Evolutionary conservation across 2,888 invertebrate genomes (phyloP), one percentile per base, ranked within the genome.

Genomic region (Yponomeuta malinellus): DNA sequence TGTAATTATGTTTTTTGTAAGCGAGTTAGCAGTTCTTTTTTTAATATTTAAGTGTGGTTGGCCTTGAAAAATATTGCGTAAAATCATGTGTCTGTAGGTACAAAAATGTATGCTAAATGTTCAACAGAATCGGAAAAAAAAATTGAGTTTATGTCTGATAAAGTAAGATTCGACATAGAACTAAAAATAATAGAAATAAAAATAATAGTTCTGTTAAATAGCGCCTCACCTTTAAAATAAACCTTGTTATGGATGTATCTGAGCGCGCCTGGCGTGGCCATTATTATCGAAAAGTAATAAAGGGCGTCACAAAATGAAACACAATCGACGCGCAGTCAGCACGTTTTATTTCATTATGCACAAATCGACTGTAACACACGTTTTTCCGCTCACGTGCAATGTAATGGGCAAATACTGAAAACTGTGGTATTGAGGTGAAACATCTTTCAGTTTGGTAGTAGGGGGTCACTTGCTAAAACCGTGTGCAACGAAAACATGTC

Each of bases 281-380:
- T 59, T 59, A 59, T 59, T 59, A 59, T 59, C 52, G 52, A 59
- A 15, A 59, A 59, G 52, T 15, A 59, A 59, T 59, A 59, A 59
- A 59, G 15, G 2, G 52, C 12, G 52, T 59, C 52, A 59, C 52
- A 59, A 15, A 59, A 59, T 59, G 52, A 59, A 59, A 59, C 52
- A 59, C 52, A 59, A 15, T 15, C 15, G 12, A 59, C 52, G 52
- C 52, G 52, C 52, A 59, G 52, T 59, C 52, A 59, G 52, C 52
- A 59, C 52, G 52, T 59, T 59, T 59, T 59, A 59, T 59, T 59
- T 59, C 52, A 59, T 59, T 43, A 9, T 5, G 5, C 52, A 59
- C 52, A 52, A 52, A 15, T 59, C 52, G 52, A 59, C 52, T 1
- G 52, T 1, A 59, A 12, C 1, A 15, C 52, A 59, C 12, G 15